Evolutionary conservation across 2,797 vertebrate genomes (phyloP).

Genomic region (Characodon lateralis): DNA sequence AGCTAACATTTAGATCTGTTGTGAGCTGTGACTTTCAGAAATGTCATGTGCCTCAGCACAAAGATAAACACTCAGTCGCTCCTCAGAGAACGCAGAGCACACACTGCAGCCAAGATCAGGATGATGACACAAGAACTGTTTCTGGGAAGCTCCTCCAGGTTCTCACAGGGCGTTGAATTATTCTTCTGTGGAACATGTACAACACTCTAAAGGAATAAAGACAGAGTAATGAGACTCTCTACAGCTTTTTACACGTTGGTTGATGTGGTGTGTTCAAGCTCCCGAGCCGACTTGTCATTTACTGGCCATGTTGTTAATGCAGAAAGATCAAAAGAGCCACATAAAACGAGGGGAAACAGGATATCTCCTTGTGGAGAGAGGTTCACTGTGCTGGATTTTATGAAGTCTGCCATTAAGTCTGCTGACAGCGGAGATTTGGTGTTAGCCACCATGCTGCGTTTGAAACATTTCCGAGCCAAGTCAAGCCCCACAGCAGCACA

Average conservation of each 20-base stretch:
- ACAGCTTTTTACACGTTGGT: conserved; percentile 34
- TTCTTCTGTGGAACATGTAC: conserved; percentile 26
- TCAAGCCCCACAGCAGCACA: conserved; percentile 55
- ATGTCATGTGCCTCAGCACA: conserved; percentile 63
- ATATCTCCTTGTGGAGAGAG: conserved; percentile 40
- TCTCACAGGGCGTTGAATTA: conserved; percentile 46
- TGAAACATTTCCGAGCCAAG: conserved; percentile 55
- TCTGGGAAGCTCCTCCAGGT: conserved; percentile 46
- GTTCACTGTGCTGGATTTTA: conserved; percentile 37
- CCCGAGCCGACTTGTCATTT: conserved; percentile 39
- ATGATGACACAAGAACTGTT: conserved; percentile 47
- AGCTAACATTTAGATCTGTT: conserved; percentile 6
- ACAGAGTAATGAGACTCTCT: conserved; percentile 58
- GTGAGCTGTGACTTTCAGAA: conserved; percentile 68
- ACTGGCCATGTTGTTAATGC: conserved; percentile 44
- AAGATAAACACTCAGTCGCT: conserved; percentile 66
- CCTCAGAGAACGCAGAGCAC: conserved; percentile 45
- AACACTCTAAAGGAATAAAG: conserved; percentile 35
- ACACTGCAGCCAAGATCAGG: conserved; percentile 41
- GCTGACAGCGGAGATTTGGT: conserved; percentile 56
- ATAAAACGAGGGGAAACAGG: conserved; percentile 64
- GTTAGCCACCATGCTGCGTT: conserved; percentile 51
- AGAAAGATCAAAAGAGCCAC: conserved; percentile 69
- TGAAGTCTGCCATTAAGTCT: conserved; percentile 38
- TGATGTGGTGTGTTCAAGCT: conserved; percentile 29